phyloP scores from a whole-genome alignment of 2,797 vertebrate genomes.

The Lagodon rhomboides region DNA sequence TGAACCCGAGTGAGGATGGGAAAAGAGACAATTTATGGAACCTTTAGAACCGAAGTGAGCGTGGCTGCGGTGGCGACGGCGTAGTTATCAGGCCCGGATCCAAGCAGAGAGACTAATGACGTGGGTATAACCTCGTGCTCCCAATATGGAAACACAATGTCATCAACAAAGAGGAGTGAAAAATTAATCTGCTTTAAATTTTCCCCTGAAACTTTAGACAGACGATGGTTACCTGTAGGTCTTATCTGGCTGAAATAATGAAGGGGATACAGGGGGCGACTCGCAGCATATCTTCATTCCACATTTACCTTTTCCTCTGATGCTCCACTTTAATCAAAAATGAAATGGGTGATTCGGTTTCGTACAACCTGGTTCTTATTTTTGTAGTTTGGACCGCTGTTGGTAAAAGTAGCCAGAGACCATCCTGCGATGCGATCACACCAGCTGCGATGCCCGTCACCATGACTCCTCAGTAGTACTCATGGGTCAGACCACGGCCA shows the following conservation, averaged over 20 bases:
- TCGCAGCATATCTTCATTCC: conserved; percentile 6
- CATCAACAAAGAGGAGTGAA: conserved; percentile 63
- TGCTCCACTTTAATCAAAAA: conserved; percentile 15
- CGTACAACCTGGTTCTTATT: background rate
- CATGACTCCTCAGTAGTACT: no score
- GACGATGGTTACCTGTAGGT: conserved; percentile 46
- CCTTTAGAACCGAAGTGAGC: conserved; percentile 67
- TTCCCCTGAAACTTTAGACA: conserved; percentile 48
- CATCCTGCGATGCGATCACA: no score
- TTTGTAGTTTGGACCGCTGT: background rate
- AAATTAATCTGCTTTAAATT: conserved; percentile 43
- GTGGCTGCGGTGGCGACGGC: conserved; percentile 32
- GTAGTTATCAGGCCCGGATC: conserved; percentile 65
- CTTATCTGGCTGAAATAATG: conserved; percentile 40
- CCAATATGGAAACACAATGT: conserved; percentile 73
- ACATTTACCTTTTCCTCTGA: conserved; percentile 27
- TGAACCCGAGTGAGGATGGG: conserved; percentile 43
- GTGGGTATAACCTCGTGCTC: conserved; percentile 72
- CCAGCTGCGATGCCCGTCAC: no score
- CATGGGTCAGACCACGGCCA: no score
- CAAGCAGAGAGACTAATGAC: conserved; percentile 75
- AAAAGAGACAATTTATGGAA: conserved; percentile 71
- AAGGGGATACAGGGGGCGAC: conserved; percentile 12
- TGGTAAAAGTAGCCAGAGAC: background rate
- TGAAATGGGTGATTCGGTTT: background rate